These are phyloP conservation scores for Drosophila aldrichi DNA, from an alignment of 2,888 invertebrate genomes.

Conservation along the genomic window DNA sequence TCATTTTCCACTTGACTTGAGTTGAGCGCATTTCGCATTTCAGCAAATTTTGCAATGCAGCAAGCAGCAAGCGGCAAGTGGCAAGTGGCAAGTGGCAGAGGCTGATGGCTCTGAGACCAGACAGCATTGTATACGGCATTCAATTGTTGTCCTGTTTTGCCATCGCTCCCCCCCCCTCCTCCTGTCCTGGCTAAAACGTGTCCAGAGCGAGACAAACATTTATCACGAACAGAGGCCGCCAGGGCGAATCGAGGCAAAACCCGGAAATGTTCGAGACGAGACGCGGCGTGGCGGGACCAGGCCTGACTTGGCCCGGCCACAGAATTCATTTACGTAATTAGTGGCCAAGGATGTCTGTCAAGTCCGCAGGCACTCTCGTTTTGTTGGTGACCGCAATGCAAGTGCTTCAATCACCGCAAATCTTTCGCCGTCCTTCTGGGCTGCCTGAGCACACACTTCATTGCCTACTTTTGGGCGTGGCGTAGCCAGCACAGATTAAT, in stretches of 20 bases:
- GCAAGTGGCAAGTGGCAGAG: slow-evolving; percentile 28
- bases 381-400: slow-evolving; percentile 61
- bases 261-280: slow-evolving; percentile 39
- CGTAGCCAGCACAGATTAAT: slow-evolving; percentile 28
- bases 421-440: slow-evolving; percentile 9
- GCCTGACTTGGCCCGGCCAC: slow-evolving; percentile 43
- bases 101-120: slow-evolving; percentile 47
- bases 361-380: slow-evolving; percentile 38
- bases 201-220: slow-evolving; percentile 58
- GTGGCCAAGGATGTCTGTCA: slow-evolving; percentile 65
- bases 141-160: slow-evolving; percentile 50
- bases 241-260: background rate
- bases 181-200: slow-evolving; percentile 10
- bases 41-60: slow-evolving; percentile 61
- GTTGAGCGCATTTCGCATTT: slow-evolving; percentile 73
- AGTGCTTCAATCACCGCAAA: slow-evolving; percentile 68
- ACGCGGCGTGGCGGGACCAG: background rate
- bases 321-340: slow-evolving; percentile 78
- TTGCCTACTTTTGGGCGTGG: slow-evolving; percentile 48
- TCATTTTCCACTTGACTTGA: slow-evolving; percentile 78
- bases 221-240: slow-evolving; percentile 44
- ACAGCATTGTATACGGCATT: slow-evolving; percentile 63
- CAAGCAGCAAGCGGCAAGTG: slow-evolving; percentile 17
- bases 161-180: no score
- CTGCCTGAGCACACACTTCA: slow-evolving; percentile 32